Percentiles rank a stretch among this genome's conserved stretches.
Evolutionary conservation across 2,797 vertebrate species (phyloP).

Genomic region (Uromys caudimaculatus): DNA sequence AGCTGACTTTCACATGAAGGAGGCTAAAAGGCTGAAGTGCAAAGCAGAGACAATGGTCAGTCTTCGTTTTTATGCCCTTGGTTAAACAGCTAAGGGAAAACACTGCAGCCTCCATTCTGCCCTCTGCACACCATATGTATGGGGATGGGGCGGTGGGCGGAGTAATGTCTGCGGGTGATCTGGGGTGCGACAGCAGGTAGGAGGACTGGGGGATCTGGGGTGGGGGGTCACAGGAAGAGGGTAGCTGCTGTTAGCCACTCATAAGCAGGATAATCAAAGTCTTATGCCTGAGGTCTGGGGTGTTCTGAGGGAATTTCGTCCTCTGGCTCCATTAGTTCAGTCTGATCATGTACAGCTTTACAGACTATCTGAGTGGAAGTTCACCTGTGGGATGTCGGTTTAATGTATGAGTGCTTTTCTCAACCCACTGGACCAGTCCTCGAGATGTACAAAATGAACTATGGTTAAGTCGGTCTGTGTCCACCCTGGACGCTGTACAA

Average conservation of each 20-base stretch:
- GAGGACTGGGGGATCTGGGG: too few species aligned
- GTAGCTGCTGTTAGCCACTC: rapidly evolving
- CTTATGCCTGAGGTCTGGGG: not conserved
- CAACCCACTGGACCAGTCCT: not conserved
- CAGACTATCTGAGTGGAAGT: not conserved
- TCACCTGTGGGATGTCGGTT: not conserved
- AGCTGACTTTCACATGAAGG: slow-evolving; percentile 94
- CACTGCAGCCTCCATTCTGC: rapidly evolving
- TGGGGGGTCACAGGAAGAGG: not conserved
- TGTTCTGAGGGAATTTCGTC: not conserved
- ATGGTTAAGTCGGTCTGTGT: not conserved
- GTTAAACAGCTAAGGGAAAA: not conserved
- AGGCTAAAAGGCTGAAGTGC: slow-evolving; percentile 96
- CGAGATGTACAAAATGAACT: not conserved
- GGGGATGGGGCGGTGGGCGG: not conserved
- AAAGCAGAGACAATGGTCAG: slow-evolving; percentile 95
- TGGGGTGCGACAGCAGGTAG: not conserved
- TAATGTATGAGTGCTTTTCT: not conserved
- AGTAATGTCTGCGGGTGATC: rapidly evolving
- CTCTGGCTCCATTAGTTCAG: not conserved
- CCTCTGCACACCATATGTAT: rapidly evolving
- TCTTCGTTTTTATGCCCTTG: not conserved
- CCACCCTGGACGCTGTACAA: not conserved
- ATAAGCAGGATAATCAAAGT: not conserved
- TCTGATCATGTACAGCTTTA: not conserved